These are phyloP conservation scores for Cheilosia grossa DNA, from an alignment of 2,888 invertebrate genomes.

Conservation along the genomic window DNA sequence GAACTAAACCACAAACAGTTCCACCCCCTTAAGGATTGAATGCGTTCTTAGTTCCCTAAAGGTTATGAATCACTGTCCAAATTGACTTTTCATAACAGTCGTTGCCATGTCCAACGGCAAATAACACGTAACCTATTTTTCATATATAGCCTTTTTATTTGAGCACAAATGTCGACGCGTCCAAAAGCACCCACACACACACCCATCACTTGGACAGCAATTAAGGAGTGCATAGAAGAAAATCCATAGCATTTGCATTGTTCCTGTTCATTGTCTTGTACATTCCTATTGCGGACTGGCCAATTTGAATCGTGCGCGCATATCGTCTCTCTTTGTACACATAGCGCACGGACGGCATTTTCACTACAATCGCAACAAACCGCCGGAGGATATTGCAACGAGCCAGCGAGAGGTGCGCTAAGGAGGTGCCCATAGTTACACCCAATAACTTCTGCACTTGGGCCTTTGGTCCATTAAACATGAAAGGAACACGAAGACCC, in stretches of 20 bases:
- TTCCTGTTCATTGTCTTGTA: slow-evolving; percentile 65
- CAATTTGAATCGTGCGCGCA: slow-evolving; percentile 54
- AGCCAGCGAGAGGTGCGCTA: slow-evolving; percentile 63
- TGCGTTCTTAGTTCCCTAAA: no score
- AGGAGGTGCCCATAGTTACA: slow-evolving; percentile 73
- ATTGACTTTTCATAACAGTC: neutral
- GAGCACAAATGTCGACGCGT: slow-evolving; percentile 38
- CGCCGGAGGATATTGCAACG: slow-evolving; percentile 38
- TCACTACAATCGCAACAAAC: slow-evolving; percentile 48
- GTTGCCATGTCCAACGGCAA: neutral
- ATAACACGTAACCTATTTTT: slow-evolving; percentile 23
- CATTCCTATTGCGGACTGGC: slow-evolving; percentile 43
- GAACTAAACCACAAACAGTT: no score
- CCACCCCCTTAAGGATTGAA: no score
- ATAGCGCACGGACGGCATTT: slow-evolving; percentile 45
- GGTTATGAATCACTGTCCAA: neutral
- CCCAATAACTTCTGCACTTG: slow-evolving; percentile 75
- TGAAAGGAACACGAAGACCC: slow-evolving; percentile 73
- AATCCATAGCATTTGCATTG: slow-evolving; percentile 63
- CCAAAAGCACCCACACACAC: slow-evolving; percentile 54
- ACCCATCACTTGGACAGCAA: slow-evolving; percentile 65
- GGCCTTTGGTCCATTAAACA: slow-evolving; percentile 73
- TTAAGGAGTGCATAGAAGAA: slow-evolving; percentile 67
- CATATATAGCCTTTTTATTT: neutral
- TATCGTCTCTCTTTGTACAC: slow-evolving; percentile 30